Evolutionary conservation across 2,888 invertebrate species (phyloP).

Genomic region (Mechanitis messenoides): DNA sequence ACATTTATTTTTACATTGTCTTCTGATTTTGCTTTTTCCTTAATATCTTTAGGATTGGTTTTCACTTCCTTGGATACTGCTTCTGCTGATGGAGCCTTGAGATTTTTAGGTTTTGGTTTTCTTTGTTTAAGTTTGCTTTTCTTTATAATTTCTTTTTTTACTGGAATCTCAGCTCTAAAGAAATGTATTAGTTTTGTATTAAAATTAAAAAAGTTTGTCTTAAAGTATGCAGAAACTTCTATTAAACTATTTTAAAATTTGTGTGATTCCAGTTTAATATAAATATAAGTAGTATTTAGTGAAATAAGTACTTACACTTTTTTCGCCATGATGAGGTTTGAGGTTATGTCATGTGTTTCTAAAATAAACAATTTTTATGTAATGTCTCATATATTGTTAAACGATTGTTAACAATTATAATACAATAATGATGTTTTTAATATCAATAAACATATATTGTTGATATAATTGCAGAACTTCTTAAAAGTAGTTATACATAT

Average conservation of each 20-base stretch:
- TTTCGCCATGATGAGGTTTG: constrained; percentile 26
- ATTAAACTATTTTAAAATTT: background rate
- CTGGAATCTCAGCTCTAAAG: background rate
- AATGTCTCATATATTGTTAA: background rate
- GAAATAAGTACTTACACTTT: constrained; percentile 14
- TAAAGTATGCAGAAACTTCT: background rate
- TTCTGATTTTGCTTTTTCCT: background rate
- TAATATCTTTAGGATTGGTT: background rate
- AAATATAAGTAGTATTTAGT: background rate
- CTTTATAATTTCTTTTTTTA: background rate
- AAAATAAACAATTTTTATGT: background rate
- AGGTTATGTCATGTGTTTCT: constrained; percentile 23
- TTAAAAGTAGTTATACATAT: too few species aligned
- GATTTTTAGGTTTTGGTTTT: constrained; percentile 13
- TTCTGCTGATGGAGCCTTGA: constrained; percentile 13
- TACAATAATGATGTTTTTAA: too few species aligned
- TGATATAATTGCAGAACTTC: too few species aligned
- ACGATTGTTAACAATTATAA: background rate
- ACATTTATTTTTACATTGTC: background rate
- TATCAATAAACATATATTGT: too few species aligned
- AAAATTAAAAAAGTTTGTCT: background rate
- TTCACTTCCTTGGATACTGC: background rate
- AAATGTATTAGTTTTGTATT: background rate
- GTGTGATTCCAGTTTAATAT: background rate
- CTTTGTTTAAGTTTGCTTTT: constrained; percentile 5